Evolutionary conservation across 2,797 vertebrate species (phyloP), one percentile per base, ranked within the genome.

Genomic region (Manis javanica): DNA sequence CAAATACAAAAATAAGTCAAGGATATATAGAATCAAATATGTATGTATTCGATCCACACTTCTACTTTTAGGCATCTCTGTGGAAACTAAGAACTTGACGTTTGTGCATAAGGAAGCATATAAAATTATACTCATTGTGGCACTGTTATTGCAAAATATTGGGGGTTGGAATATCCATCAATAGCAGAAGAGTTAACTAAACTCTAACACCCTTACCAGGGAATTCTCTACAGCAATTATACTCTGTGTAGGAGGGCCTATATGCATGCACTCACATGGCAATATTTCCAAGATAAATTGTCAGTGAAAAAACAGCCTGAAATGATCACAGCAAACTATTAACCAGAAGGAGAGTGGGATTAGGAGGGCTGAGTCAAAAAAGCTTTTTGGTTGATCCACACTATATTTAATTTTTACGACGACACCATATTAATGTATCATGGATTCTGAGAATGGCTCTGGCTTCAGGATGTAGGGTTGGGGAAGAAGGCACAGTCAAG

Each of bases 391-490:
- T 77, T 91, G 61, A 83, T 72, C 49, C 57, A 7, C 24, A 29
- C 24, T 87, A 49, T 51, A 55, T 96, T 93, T 74, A 29, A 81
- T 64, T 87, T 94, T 94, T 69, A 83, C 21, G 82, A 13, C 61
- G n/a, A 39, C 39, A 9, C 7, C 34, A 51, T 78, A 37, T 69
- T 81, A 19, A 57, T 5, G 11, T 37, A 39, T 39, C 8, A 23
- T 75, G 24, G 15, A 4, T 39, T 90, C 83, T 92, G 77, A 88
- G 53, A 51, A 29, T 82, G 42, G 23, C 24, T 49, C 53, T 84
- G 55, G 6, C 46, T 64, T 94, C 72, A n/a, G 57, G 39, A 63
- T 53, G 7, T 1, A 3, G 68, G 24, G 66, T 10, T 10, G 3
- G 4, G 4, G 0, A 15, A 13, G 2, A 55, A 46, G 7, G 9